Evolutionary conservation across 2,888 invertebrate species (phyloP).

Genomic region (Gortyna flavago): DNA sequence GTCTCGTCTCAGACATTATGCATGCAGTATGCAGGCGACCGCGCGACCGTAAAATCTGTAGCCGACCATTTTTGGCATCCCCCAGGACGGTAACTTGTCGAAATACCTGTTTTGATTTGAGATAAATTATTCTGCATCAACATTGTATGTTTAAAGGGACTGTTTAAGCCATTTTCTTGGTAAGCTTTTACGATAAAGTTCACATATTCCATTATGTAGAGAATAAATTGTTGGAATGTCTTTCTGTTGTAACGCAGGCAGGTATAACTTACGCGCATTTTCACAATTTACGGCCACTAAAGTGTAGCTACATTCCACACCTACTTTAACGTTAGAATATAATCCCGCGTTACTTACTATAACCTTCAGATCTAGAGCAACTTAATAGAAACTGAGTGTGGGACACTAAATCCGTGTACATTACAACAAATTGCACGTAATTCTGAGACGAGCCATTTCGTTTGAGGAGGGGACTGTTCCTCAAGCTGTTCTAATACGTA

Average conservation of each 20-base stretch:
- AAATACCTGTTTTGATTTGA: conserved; percentile 59
- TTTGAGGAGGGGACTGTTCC: conserved; percentile 38
- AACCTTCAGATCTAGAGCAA: conserved; percentile 65
- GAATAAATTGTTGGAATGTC: conserved; percentile 56
- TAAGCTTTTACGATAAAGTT: conserved; percentile 42
- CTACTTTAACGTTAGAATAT: conserved; percentile 57
- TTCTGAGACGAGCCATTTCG: conserved; percentile 48
- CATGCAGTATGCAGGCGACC: conserved; percentile 60
- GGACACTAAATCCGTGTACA: conserved; percentile 55
- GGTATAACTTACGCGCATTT: conserved; percentile 57
- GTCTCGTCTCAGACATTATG: conserved; percentile 52
- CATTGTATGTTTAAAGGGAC: conserved; percentile 19
- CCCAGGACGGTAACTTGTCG: conserved; percentile 48
- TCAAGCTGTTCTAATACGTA: conserved; percentile 50
- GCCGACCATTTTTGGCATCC: conserved; percentile 57
- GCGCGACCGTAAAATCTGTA: conserved; percentile 60
- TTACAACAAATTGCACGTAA: conserved; percentile 57
- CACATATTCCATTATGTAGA: conserved; percentile 46
- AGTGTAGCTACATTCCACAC: conserved; percentile 51
- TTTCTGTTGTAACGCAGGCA: conserved; percentile 43
- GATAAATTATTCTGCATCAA: conserved; percentile 46
- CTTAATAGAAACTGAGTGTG: conserved; percentile 58
- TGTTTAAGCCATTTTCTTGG: conserved; percentile 41
- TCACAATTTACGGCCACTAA: conserved; percentile 63
- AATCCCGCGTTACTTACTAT: conserved; percentile 63